Percentiles rank a stretch among this genome's conserved stretches.
These are phyloP conservation scores for Caretta caretta DNA, from an alignment of 2,113 vertebrate species.

Conservation along the genomic window DNA sequence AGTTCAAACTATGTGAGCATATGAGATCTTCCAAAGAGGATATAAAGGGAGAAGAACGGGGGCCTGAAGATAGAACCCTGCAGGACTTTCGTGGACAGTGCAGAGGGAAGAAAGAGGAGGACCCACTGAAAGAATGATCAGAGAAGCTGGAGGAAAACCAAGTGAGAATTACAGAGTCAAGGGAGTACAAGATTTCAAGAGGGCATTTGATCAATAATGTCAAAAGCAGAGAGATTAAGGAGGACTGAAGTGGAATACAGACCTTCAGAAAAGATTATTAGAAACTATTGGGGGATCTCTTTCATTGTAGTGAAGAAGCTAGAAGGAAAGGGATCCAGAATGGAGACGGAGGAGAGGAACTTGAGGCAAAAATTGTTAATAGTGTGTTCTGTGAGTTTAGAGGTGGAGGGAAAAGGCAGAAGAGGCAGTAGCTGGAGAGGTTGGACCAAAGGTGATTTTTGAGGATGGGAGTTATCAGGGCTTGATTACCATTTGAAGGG, in stretches of 20 bases:
- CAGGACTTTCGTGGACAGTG: not conserved
- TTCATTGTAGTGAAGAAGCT: not conserved
- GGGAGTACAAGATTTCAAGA: not conserved
- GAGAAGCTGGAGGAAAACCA: not conserved
- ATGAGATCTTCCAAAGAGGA: not conserved
- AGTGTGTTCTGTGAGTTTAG: not conserved
- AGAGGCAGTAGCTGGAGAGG: not conserved
- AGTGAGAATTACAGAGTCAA: not conserved
- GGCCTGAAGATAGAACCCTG: not conserved
- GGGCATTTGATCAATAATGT: not conserved
- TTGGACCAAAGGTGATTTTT: not conserved
- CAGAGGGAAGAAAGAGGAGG: not conserved
- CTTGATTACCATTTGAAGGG: not conserved
- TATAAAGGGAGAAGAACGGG: not conserved
- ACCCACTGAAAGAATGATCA: not conserved
- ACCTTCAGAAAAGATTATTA: not conserved
- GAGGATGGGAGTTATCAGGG: not conserved
- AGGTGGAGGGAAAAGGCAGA: not conserved
- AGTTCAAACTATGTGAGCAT: not conserved
- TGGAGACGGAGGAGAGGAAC: not conserved
- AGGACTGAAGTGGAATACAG: accelerated
- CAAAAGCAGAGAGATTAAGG: not conserved
- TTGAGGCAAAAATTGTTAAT: not conserved
- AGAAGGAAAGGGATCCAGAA: not conserved
- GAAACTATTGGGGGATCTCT: not conserved